Conservation (phyloP, 2,797 vertebrate genomes). For the Hafferia zeledoni region DNA sequence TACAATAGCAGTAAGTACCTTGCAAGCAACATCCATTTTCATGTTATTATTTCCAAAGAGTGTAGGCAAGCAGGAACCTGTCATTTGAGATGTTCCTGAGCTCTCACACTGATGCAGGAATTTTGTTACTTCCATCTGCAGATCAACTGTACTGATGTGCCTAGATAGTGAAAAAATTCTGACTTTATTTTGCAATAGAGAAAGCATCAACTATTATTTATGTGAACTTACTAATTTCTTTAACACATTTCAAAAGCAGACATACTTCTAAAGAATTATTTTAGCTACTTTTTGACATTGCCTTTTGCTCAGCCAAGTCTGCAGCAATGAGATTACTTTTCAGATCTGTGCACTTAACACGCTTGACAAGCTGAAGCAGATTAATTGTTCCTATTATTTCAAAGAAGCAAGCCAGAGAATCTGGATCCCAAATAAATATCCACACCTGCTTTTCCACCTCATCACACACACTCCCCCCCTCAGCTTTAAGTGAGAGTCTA, state of each 20-base stretch:
- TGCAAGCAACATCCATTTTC: constrained; percentile 95
- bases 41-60: constrained; percentile 89
- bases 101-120: constrained; percentile 92
- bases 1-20: constrained; percentile 73
- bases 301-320: background rate
- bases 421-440: background rate
- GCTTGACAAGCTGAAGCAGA: background rate
- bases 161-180: constrained; percentile 63
- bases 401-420: background rate
- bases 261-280: background rate
- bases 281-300: background rate
- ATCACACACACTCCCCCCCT: background rate
- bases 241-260: background rate
- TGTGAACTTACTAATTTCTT: background rate
- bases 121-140: constrained; percentile 96
- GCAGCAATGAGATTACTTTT: background rate
- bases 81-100: constrained; percentile 74
- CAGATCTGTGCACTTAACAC: background rate
- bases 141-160: constrained; percentile 95
- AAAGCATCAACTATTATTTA: background rate
- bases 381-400: background rate
- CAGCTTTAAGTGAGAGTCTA: background rate
- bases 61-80: constrained; percentile 75
- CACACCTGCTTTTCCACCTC: background rate
- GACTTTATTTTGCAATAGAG: background rate